Evolutionary conservation across 2,113 vertebrate genomes (phyloP), one percentile per base, ranked within the genome.

Genomic region (Diadophis punctatus): DNA sequence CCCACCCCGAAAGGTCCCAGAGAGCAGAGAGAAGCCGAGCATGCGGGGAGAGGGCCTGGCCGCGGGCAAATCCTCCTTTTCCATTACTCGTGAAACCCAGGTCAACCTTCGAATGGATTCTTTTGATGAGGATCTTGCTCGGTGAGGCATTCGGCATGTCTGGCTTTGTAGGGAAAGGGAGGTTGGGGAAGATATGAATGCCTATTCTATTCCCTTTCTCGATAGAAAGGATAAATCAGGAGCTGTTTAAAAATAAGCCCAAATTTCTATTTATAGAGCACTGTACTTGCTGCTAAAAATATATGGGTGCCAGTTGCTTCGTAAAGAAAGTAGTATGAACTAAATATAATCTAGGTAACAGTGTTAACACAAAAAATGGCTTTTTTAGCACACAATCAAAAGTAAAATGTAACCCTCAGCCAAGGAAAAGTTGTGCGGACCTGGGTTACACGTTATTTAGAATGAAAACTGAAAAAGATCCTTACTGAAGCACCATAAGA

Each of bases 41-140:
- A 94, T 96, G 91, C 98, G 98, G 93, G 98, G 98, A 51, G 98
- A 98, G 93, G 97, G 97, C 8, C 96, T 98, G n/a, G 93, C 97
- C 90, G 93, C 94, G 95, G 96, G 97, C 96, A 98, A 98, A 94
- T 98, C 98, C 63, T 97, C 97, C 93, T 98, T 98, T 90, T 98
- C 98, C 91, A 98, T 98, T 92, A 99, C 98, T 95, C 98, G 98
- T 80, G 98, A 99, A 95, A 97, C 98, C 52, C 98, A 99, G 91
- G 97, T 98, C 96, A 98, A 98, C 96, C 97, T 99, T 90, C 98
- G 98, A 93, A 98, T 99, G 98, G 98, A 99, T 96, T 98, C 99
- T 74, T 98, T 99, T 23, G 98, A 98, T 55, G 98, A 99, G 93
- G 97, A 98, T 52, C 96, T 99, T 92, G 98, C 98, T 84, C 98